Conservation (phyloP, 2,113 vertebrate genomes). For the Leucosticte australis region DNA sequence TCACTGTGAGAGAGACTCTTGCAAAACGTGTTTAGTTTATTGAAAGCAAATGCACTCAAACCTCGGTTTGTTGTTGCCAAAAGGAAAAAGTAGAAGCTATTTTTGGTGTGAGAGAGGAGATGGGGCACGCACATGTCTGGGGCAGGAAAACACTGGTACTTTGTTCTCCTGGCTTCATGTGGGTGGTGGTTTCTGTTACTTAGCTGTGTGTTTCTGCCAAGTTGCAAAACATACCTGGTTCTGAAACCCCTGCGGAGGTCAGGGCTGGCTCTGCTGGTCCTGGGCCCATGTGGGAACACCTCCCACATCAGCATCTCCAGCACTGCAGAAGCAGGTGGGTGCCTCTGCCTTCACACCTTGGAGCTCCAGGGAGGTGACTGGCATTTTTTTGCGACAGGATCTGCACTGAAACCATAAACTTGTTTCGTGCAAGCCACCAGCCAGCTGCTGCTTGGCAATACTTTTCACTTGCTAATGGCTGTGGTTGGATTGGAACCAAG, state of each 20-base stretch:
- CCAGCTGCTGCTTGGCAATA: conserved; percentile 52
- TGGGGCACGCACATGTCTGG: conserved; percentile 49
- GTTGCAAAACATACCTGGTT: conserved; percentile 57
- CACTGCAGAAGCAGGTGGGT: not conserved
- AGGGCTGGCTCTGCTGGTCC: not conserved
- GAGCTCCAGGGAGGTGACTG: conserved; percentile 17
- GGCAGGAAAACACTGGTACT: conserved; percentile 54
- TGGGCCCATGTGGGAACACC: not conserved
- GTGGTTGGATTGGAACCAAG: conserved; percentile 32
- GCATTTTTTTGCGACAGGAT: not conserved
- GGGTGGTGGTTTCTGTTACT: conserved; percentile 63
- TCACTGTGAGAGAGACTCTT: not conserved
- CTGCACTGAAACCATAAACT: conserved; percentile 34
- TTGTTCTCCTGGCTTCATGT: conserved; percentile 61
- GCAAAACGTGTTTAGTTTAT: conserved; percentile 26
- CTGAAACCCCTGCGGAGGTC: conserved; percentile 4
- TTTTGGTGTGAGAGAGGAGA: conserved; percentile 55
- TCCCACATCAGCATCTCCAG: not conserved
- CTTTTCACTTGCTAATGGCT: conserved; percentile 42
- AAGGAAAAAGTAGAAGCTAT: conserved; percentile 59
- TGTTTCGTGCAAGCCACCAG: not conserved
- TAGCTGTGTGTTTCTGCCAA: conserved; percentile 32
- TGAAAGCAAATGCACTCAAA: conserved; percentile 42
- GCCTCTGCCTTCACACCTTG: conserved; percentile 17
- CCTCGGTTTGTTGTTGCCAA: conserved; percentile 35